Evolutionary conservation across 2,797 vertebrate species (phyloP), one percentile per base, ranked within the genome.

Genomic region (Chaetophractus vellerosus): DNA sequence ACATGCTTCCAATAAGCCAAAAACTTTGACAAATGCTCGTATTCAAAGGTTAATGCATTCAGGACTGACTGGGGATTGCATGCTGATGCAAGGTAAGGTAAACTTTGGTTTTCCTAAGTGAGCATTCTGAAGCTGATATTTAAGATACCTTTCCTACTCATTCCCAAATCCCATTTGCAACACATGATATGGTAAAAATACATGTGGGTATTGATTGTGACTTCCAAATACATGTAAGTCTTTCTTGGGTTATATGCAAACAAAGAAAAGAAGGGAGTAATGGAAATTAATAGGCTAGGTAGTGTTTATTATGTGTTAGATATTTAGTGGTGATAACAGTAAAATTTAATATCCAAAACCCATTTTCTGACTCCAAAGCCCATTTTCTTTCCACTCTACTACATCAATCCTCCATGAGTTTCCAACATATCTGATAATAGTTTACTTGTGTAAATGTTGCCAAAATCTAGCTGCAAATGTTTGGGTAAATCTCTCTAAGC

Each of bases 91-190:
- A 90, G 41, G 41, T 84, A 81, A 76, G 36, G 33, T 36, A 90
- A 85, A 55, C 23, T 83, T 68, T 88, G 69, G 72, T 86, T 93
- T 91, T 96, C 38, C 52, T 82, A 63, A 89, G 45, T 86, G 61
- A 94, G 41, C 5, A 0, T 63, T 61, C 28, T 78, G 52, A 85
- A 92, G 36, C 5, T 88, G 41, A 50, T 81, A 69, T 69, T 41
- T 90, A 81, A 80, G 33, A 76, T 9, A 15, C 15, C 6, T 74
- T 91, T 86, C 75, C 24, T 15, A 57, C 9, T 88, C 26, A 33
- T 86, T 90, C 78, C 36, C 66, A 80, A 80, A 64, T 90, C 15
- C 79, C 36, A 71, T 80, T 72, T 91, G 5, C 18, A 71, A 36
- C 78, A 28, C 33, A 72, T 69, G 11, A 82, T 69, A 86, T 72